Percentiles rank a stretch among this genome's conserved stretches.
Evolutionary conservation across 2,888 invertebrate genomes (phyloP).

Genomic region (Pteria penguin): DNA sequence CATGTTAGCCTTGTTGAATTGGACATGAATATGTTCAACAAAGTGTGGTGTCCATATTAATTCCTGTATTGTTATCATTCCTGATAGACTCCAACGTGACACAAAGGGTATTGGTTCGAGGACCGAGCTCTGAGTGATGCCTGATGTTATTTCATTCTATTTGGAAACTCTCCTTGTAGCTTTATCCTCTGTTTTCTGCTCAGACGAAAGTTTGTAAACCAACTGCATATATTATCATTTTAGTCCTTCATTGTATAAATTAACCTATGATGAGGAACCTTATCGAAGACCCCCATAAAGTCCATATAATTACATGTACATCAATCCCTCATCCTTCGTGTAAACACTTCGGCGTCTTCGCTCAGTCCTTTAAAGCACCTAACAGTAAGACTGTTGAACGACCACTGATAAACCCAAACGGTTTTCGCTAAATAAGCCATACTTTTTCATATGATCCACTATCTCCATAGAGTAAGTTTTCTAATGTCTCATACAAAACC

Average conservation of each 20-base stretch:
- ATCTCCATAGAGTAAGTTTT: constrained; percentile 6
- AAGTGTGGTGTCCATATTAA: not conserved
- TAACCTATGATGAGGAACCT: not conserved
- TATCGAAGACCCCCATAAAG: not conserved
- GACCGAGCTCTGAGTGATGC: not conserved
- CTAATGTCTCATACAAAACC: constrained; percentile 6
- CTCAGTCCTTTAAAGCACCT: not conserved
- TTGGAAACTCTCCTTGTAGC: not conserved
- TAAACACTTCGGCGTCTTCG: not conserved
- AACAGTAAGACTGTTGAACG: constrained; percentile 15
- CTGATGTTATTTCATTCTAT: not conserved
- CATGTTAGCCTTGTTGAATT: not conserved
- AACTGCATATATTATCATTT: not conserved
- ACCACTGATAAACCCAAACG: constrained; percentile 25
- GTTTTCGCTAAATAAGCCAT: constrained; percentile 14
- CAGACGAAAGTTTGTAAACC: not conserved
- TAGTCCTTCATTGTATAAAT: not conserved
- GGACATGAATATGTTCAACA: not conserved
- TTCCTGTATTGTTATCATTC: constrained; percentile 2
- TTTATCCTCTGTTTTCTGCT: not conserved
- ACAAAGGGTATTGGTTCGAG: not conserved
- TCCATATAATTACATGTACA: not conserved
- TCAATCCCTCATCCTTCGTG: not conserved
- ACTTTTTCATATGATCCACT: not conserved
- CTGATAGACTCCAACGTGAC: not conserved